Percentiles rank a stretch among this genome's conserved stretches.
phyloP scores from a whole-genome alignment of 2,888 invertebrate genomes.

The Amphipoea oculea region DNA sequence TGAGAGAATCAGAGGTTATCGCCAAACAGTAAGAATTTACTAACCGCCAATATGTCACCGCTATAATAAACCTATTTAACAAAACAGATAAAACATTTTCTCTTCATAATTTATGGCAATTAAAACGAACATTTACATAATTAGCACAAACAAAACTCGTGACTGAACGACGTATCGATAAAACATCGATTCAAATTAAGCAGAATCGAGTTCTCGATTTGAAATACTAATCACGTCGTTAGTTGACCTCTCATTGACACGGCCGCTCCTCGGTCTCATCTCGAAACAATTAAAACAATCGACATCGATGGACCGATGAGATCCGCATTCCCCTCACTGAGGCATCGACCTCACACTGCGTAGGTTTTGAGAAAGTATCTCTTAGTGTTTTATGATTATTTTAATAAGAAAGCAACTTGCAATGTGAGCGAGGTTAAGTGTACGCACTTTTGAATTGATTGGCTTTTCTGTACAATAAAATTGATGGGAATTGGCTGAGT shows the following conservation, averaged over 20 bases:
- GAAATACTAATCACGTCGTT: slow-evolving; percentile 76
- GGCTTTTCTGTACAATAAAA: slow-evolving; percentile 63
- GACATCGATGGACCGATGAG: slow-evolving; percentile 73
- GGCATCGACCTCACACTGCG: slow-evolving; percentile 71
- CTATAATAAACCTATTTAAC: slow-evolving; percentile 53
- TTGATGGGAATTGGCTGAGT: slow-evolving; percentile 59
- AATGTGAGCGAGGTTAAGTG: slow-evolving; percentile 67
- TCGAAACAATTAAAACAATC: slow-evolving; percentile 84
- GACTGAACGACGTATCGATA: slow-evolving; percentile 62
- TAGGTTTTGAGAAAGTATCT: slow-evolving; percentile 66
- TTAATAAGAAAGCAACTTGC: slow-evolving; percentile 67
- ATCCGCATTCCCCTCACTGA: slow-evolving; percentile 75
- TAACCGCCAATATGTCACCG: slow-evolving; percentile 19
- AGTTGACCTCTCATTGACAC: slow-evolving; percentile 83
- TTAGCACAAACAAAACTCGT: slow-evolving; percentile 63
- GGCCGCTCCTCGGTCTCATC: slow-evolving; percentile 75
- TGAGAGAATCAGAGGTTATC: slow-evolving; percentile 32
- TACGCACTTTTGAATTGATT: slow-evolving; percentile 62
- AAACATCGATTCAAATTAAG: slow-evolving; percentile 66
- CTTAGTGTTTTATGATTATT: slow-evolving; percentile 71
- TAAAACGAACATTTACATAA: slow-evolving; percentile 66
- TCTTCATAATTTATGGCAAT: slow-evolving; percentile 62
- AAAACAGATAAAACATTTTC: slow-evolving; percentile 59
- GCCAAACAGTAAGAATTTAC: slow-evolving; percentile 17
- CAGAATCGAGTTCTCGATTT: slow-evolving; percentile 70